These are phyloP conservation scores for Hydriomena furcata DNA, from an alignment of 2,888 invertebrate species.

Conservation along the genomic window DNA sequence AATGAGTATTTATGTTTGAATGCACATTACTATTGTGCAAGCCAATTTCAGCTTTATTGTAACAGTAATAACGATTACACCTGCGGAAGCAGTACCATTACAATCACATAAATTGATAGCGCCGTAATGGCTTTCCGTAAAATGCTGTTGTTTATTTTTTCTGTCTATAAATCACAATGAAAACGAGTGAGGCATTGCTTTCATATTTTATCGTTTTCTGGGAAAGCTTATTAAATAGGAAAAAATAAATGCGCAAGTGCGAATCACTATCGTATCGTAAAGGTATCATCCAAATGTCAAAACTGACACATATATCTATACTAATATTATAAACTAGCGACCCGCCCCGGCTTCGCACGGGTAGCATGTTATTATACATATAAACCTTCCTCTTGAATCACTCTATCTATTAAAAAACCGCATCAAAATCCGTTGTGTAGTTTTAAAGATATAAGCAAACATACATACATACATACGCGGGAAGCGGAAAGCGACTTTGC, in stretches of 20 bases:
- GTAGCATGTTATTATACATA: too few relatives aligned
- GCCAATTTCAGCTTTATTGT: conserved; percentile 46
- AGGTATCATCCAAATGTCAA: too few relatives aligned
- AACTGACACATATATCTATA: too few relatives aligned
- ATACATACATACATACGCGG: too few relatives aligned
- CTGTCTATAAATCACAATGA: conserved; percentile 17
- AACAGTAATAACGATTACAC: conserved; percentile 39
- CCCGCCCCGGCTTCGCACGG: too few relatives aligned
- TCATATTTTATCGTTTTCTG: conserved; percentile 25
- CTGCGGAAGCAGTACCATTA: conserved; percentile 34
- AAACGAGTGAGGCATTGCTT: conserved; percentile 8
- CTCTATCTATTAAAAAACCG: too few relatives aligned
- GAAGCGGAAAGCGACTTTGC: too few relatives aligned
- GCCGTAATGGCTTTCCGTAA: conserved; percentile 35
- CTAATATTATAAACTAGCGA: too few relatives aligned
- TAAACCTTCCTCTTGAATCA: too few relatives aligned
- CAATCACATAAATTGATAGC: conserved; percentile 47
- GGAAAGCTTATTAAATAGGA: conserved; percentile 1
- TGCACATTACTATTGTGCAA: conserved; percentile 37
- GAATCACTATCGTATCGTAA: too few relatives aligned
- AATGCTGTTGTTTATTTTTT: conserved; percentile 29
- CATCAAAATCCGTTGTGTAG: too few relatives aligned
- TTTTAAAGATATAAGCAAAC: too few relatives aligned
- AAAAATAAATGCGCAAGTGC: background rate
- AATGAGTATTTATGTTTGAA: conserved; percentile 60